Conservation (phyloP, 1,140 invertebrate species). For the Pseudoatta argentina region DNA sequence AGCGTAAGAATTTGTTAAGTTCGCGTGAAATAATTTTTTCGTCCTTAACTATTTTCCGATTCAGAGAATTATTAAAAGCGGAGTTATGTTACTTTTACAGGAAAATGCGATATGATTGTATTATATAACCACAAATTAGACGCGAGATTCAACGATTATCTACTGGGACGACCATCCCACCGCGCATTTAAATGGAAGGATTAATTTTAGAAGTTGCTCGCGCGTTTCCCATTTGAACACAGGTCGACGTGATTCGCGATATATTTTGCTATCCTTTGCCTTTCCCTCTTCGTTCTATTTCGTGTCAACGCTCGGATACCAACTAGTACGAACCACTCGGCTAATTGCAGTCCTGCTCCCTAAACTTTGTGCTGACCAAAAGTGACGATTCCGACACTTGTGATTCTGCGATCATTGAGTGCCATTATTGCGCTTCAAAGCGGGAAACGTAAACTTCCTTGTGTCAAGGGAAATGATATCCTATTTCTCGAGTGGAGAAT, state of each 20-base stretch:
- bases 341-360: not conserved
- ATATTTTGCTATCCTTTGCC: not conserved
- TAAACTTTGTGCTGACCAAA: not conserved
- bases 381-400: conserved; percentile 13
- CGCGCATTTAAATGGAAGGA: conserved; percentile 1
- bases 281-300: not conserved
- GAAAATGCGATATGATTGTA: not conserved
- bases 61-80: not conserved
- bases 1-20: not conserved
- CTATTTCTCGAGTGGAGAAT: not conserved
- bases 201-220: conserved; percentile 60
- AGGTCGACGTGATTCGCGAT: not conserved
- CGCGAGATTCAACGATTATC: conserved; percentile 20
- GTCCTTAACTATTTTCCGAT: not conserved
- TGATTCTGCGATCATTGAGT: not conserved
- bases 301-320: not conserved
- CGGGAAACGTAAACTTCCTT: not conserved
- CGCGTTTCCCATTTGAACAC: conserved; percentile 23
- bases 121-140: not conserved
- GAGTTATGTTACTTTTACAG: too few relatives aligned
- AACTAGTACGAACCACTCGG: not conserved
- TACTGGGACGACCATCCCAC: not conserved
- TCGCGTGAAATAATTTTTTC: conserved; percentile 17
- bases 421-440: not conserved
- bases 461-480: not conserved